phyloP scores from a whole-genome alignment of 2,113 vertebrate species.

The Ailuropoda melanoleuca region DNA sequence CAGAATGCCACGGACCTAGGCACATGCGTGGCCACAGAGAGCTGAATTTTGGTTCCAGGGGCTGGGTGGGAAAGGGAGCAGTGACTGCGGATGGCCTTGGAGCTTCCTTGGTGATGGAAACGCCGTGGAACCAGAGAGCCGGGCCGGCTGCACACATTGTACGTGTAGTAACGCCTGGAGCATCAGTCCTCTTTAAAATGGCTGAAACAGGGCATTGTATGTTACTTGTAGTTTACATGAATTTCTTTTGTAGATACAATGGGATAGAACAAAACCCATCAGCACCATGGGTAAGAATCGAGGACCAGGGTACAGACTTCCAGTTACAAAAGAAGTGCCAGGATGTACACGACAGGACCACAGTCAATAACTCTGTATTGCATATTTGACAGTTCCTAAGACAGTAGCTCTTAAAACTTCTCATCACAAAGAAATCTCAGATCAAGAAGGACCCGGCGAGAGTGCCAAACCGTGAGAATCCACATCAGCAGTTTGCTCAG shows the following conservation, averaged over 20 bases:
- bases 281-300: fast-evolving
- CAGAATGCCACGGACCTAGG: neutral
- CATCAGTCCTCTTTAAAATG: neutral
- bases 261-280: neutral
- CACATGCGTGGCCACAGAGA: neutral
- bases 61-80: neutral
- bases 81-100: fast-evolving
- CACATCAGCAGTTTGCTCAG: fast-evolving
- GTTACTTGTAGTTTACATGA: neutral
- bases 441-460: neutral
- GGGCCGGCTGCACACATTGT: neutral
- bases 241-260: neutral
- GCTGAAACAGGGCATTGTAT: neutral
- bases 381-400: neutral
- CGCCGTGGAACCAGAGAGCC: fast-evolving
- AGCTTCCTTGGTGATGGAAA: neutral
- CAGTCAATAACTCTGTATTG: too few relatives aligned
- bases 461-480: fast-evolving
- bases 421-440: neutral
- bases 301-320: neutral
- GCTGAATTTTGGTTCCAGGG: fast-evolving
- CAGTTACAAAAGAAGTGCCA: too few relatives aligned
- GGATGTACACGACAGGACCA: too few relatives aligned
- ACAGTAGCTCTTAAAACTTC: neutral
- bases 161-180: fast-evolving